Conservation (phyloP, 2,113 vertebrate species). For the Grus americana region DNA sequence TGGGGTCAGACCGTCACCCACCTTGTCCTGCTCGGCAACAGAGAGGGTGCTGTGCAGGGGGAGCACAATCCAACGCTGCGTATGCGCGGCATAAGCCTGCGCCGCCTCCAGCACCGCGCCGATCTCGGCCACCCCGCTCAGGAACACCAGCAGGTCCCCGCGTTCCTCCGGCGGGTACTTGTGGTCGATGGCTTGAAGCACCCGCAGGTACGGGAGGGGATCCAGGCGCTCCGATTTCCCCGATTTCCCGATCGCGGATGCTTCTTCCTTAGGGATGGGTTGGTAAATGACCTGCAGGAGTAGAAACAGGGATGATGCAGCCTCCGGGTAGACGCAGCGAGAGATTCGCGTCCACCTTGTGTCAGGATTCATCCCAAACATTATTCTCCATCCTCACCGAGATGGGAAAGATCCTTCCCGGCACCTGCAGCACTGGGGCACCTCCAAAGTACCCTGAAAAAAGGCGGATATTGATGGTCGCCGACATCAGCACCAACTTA, state of each 20-base stretch:
- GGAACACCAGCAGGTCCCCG: slow-evolving; percentile 89
- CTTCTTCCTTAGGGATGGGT: slow-evolving; percentile 80
- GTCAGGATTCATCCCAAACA: not conserved
- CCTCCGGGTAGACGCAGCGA: too few relatives aligned
- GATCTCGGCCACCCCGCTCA: slow-evolving; percentile 92
- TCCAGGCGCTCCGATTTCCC: slow-evolving; percentile 85
- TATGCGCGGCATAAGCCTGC: slow-evolving; percentile 83
- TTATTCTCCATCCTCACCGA: slow-evolving; percentile 62
- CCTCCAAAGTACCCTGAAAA: slow-evolving; percentile 84
- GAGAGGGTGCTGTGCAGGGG: slow-evolving; percentile 91
- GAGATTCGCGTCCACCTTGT: rapidly evolving
- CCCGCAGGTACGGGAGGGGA: slow-evolving; percentile 85
- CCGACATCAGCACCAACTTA: slow-evolving; percentile 92
- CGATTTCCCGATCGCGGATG: slow-evolving; percentile 45
- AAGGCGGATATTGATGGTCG: slow-evolving; percentile 91
- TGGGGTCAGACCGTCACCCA: not conserved
- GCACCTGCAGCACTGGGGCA: slow-evolving; percentile 90
- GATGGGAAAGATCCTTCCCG: slow-evolving; percentile 89
- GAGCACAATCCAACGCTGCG: slow-evolving; percentile 86
- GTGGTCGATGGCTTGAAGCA: slow-evolving; percentile 89
- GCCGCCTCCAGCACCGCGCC: slow-evolving; percentile 82
- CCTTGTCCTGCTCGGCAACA: slow-evolving; percentile 90
- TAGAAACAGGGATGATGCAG: rapidly evolving
- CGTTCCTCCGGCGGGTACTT: slow-evolving; percentile 87
- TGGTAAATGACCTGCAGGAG: slow-evolving; percentile 85